These are phyloP conservation scores for Oncorhynchus clarkii DNA, from an alignment of 2,113 vertebrate species.

Conservation along the genomic window DNA sequence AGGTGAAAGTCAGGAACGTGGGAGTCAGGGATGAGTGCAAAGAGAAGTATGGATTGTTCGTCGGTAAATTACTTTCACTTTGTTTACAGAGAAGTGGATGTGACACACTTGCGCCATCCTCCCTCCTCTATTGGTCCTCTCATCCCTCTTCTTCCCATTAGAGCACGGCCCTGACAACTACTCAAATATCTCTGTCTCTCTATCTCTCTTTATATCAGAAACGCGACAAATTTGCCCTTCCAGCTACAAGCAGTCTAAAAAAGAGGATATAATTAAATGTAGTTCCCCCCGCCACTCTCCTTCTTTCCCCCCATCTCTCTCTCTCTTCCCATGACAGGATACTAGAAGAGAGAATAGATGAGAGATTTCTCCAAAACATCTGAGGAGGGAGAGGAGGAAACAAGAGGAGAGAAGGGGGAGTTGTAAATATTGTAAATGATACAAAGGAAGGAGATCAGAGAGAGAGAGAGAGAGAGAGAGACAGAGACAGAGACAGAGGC, in stretches of 20 bases:
- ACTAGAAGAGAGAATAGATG: constrained; percentile 43
- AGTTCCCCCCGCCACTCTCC: neutral
- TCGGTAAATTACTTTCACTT: constrained; percentile 67
- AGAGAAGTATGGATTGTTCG: constrained; percentile 58
- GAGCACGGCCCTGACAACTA: constrained; percentile 56
- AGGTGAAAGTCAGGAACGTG: constrained; percentile 38
- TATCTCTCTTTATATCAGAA: neutral
- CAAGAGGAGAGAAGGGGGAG: constrained; percentile 4
- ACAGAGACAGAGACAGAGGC: neutral
- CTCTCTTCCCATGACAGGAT: constrained; percentile 36
- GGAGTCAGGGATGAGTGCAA: constrained; percentile 14
- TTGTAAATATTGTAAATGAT: constrained; percentile 51
- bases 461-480: constrained; percentile 30
- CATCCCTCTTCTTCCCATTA: constrained; percentile 52
- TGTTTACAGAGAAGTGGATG: constrained; percentile 58
- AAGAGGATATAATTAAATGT: neutral
- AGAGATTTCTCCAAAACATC: constrained; percentile 19
- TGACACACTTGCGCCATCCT: constrained; percentile 58
- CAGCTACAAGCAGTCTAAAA: neutral
- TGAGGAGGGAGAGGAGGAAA: constrained; percentile 35
- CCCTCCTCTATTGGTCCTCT: constrained; percentile 18
- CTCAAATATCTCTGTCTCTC: constrained; percentile 48
- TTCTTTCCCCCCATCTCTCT: constrained; percentile 32
- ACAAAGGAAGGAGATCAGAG: constrained; percentile 54
- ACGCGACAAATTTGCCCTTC: neutral